phyloP scores from a whole-genome alignment of 2,888 invertebrate genomes.

The Melangyna quadrimaculata region DNA sequence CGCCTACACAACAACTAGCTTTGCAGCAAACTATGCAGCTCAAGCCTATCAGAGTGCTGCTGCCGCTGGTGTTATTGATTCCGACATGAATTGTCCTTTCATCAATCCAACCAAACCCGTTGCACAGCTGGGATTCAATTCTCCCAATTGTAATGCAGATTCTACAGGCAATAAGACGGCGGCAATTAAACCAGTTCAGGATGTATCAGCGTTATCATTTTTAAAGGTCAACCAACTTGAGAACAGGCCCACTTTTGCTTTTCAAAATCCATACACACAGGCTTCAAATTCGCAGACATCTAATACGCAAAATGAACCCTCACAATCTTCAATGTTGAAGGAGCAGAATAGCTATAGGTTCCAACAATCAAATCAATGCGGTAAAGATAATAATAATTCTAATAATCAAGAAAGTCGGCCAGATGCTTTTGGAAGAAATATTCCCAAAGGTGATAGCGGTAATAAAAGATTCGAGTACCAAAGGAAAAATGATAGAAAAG shows the following conservation, averaged over 20 bases:
- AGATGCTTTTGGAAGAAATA: constrained; percentile 59
- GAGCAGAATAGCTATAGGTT: not conserved
- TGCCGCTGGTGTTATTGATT: not conserved
- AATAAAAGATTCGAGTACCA: constrained; percentile 45
- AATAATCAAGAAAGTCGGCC: constrained; percentile 15
- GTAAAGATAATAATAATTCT: not conserved
- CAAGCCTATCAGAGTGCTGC: constrained; percentile 49
- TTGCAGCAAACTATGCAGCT: constrained; percentile 53
- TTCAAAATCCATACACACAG: constrained; percentile 75
- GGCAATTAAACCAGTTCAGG: constrained; percentile 10
- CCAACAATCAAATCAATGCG: constrained; percentile 13
- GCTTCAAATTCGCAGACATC: constrained; percentile 37
- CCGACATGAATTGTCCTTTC: constrained; percentile 14
- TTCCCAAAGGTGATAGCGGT: constrained; percentile 30
- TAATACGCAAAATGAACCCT: constrained; percentile 51
- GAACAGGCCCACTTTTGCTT: constrained; percentile 70
- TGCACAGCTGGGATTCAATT: constrained; percentile 4
- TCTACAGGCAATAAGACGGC: not conserved
- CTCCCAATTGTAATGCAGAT: constrained; percentile 6
- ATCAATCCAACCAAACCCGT: not conserved
- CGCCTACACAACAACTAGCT: constrained; percentile 58
- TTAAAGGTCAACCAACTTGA: constrained; percentile 55
- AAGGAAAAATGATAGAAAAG: constrained; percentile 48
- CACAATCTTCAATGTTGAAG: constrained; percentile 18
- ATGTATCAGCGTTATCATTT: constrained; percentile 41